Base-by-base conservation (phyloP, 2,797 vertebrate species). In the Argentina silus region DNA sequence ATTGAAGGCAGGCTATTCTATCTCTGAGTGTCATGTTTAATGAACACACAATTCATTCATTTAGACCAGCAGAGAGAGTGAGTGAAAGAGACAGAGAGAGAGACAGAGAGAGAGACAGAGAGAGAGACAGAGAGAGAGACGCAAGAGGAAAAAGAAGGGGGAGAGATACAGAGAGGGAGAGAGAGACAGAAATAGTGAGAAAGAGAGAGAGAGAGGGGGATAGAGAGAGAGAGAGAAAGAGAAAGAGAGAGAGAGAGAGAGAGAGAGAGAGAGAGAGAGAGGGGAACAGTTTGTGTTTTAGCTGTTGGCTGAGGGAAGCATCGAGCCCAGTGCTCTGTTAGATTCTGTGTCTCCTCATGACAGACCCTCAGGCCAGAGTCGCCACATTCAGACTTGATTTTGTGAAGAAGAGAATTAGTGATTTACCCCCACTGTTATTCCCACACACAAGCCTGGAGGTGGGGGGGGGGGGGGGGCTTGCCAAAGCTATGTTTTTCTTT, bases 11-110 rank as follows among this genome's bases (percentile, higher is more conserved):
- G 70, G 64, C 84, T 77, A 55, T 76, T 88, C 83, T 81, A 79
- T 90, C 90, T 88, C 78, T 78, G 79, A 83, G 80, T 83, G 85
- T 83, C 86, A 78, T 81, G 73, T 90, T 84, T 90, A 89, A 90
- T 90, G 84, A 89, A 85, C 70, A 73, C 82, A 77, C 72, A 61
- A 80, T 78, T 90, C 76, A 82, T 76, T 89, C 82, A 83, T 87
- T 85, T 78, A 74, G 70, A 80, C 72, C 45, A 15, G 12, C 57
- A 23, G 69, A 64, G 70, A 78, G 1, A 71, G 59, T 75, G 66
- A n/a, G 8, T 67, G 42, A 66, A 0, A 19, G 23, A 27, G 50
- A 43, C 21, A 21, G 57, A 11, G 70, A 72, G n/a, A 67, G 43
- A 53, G 19, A 48, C 21, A 11, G 23, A 27, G 21, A 11, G 23